Evolutionary conservation across 2,888 invertebrate genomes (phyloP).

Genomic region (Penaeus monodon): DNA sequence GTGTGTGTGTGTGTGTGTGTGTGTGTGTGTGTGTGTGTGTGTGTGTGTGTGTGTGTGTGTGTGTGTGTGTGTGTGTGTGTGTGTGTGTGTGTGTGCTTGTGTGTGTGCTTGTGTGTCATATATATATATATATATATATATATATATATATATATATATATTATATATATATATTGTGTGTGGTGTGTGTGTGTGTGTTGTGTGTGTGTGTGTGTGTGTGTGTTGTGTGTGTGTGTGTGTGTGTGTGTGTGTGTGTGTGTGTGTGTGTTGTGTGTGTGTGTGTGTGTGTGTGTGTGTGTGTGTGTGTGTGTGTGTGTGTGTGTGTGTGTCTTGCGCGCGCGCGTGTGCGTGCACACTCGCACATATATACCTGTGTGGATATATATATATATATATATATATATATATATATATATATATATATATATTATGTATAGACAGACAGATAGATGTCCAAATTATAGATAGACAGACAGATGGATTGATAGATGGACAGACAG

Average conservation of each 20-base stretch:
- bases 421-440: background rate
- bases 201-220: background rate
- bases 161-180: slow-evolving; percentile 29
- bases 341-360: background rate
- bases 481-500: too few relatives aligned
- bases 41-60: background rate
- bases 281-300: background rate
- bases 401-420: background rate
- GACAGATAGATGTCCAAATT: background rate
- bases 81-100: background rate
- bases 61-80: background rate
- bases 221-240: background rate
- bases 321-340: slow-evolving; percentile 8
- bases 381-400: background rate
- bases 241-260: background rate
- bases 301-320: background rate
- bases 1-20: background rate
- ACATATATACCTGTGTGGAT: background rate
- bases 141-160: slow-evolving; percentile 23
- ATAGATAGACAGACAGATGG: too few relatives aligned
- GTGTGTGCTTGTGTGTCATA: background rate
- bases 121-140: background rate
- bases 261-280: background rate
- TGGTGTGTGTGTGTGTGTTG: background rate
- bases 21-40: background rate